These are phyloP conservation scores for Sebastes schlegelii DNA, from an alignment of 2,113 vertebrate species.

Conservation along the genomic window DNA sequence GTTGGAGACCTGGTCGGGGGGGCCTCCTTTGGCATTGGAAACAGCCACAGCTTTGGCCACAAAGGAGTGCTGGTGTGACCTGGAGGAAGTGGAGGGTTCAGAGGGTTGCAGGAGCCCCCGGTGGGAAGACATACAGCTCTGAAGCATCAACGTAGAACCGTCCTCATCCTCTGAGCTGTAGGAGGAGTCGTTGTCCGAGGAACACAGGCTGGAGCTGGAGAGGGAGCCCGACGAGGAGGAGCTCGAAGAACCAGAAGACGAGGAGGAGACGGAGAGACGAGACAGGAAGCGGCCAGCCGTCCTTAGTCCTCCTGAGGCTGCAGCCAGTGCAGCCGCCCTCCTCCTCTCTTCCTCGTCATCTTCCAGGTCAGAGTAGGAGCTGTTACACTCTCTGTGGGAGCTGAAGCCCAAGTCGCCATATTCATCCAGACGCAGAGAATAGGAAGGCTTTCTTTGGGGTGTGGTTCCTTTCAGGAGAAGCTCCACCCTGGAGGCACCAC, in stretches of 20 bases:
- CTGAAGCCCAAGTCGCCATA: conserved; percentile 87
- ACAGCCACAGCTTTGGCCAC: conserved; percentile 88
- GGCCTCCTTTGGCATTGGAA: conserved; percentile 84
- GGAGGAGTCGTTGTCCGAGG: conserved; percentile 96
- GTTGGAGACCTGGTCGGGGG: conserved; percentile 58
- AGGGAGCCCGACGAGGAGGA: conserved; percentile 94
- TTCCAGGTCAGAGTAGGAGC: conserved; percentile 92
- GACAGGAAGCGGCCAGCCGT: conserved; percentile 91
- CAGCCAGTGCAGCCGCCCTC: conserved; percentile 64
- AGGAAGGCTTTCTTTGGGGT: conserved; percentile 86
- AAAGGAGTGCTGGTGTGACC: conserved; percentile 89
- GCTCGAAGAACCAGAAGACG: conserved; percentile 95
- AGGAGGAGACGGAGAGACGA: conserved; percentile 92
- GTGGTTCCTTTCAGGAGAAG: conserved; percentile 88
- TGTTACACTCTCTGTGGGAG: conserved; percentile 93
- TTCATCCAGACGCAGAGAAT: conserved; percentile 75
- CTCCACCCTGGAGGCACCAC: conserved; percentile 85
- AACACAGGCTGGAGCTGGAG: conserved; percentile 95
- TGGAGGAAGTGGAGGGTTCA: conserved; percentile 82
- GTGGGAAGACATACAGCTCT: conserved; percentile 92
- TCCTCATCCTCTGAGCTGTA: conserved; percentile 97
- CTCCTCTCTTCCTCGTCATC: conserved; percentile 85
- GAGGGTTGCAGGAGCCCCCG: conserved; percentile 89
- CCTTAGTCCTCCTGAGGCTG: conserved; percentile 83
- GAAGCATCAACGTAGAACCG: conserved; percentile 91